Conservation (phyloP, 1,140 invertebrate species). For the Mercenaria mercenaria region DNA sequence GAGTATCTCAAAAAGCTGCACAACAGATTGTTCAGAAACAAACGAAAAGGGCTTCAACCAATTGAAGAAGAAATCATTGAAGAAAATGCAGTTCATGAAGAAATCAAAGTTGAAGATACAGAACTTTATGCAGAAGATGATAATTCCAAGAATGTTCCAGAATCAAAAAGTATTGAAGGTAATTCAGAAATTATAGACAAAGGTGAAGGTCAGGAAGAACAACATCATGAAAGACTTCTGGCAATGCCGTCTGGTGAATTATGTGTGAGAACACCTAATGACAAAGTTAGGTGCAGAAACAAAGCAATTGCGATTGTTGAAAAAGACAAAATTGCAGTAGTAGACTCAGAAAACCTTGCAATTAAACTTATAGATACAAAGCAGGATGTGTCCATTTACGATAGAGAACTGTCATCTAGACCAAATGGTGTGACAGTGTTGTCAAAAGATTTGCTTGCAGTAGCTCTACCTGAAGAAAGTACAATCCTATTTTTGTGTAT, state of each 20-base stretch:
- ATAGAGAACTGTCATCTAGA: background rate
- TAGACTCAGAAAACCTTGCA: background rate
- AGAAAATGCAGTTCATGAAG: background rate
- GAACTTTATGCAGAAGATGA: background rate
- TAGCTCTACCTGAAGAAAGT: background rate
- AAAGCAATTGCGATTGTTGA: background rate
- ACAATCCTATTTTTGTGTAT: background rate
- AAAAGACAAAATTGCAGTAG: background rate
- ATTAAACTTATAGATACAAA: constrained; percentile 6
- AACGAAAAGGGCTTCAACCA: background rate
- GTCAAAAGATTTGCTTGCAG: background rate
- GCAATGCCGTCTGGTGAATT: background rate
- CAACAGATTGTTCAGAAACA: background rate
- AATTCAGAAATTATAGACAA: background rate
- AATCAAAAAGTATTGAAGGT: too few species aligned
- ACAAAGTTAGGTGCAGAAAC: background rate
- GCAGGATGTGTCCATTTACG: background rate
- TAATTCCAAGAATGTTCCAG: too few species aligned
- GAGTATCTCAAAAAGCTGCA: background rate
- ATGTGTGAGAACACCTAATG: background rate
- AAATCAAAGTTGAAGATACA: background rate
- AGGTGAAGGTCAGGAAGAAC: background rate
- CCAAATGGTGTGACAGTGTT: background rate
- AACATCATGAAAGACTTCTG: background rate
- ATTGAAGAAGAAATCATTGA: background rate